Conservation (phyloP, 2,888 invertebrate species). For the Criorhina ranunculi region DNA sequence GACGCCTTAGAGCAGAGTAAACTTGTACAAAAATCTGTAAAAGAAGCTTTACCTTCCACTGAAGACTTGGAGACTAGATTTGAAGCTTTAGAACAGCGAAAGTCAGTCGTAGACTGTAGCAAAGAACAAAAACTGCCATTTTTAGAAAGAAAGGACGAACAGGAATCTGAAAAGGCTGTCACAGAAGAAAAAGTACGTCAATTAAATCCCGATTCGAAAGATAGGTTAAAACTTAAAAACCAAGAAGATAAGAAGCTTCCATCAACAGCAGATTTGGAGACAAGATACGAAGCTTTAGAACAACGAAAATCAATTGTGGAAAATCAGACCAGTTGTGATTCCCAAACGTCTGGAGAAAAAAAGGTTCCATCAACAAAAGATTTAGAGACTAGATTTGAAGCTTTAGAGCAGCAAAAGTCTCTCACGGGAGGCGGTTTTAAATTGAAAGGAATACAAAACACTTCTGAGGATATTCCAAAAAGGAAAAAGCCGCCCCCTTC, state of each 20-base stretch:
- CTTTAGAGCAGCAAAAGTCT: slow-evolving; percentile 18
- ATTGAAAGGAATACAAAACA: slow-evolving; percentile 73
- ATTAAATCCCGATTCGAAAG: background rate
- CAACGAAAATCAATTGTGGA: slow-evolving; percentile 14
- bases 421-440: slow-evolving; percentile 73
- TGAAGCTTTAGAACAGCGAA: slow-evolving; percentile 45
- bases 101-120: slow-evolving; percentile 10
- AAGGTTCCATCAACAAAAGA: slow-evolving; percentile 53
- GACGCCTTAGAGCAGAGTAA: slow-evolving; percentile 79
- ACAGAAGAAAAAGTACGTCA: background rate
- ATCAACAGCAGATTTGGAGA: slow-evolving; percentile 80
- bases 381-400: slow-evolving; percentile 23
- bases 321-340: background rate
- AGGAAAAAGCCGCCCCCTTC: slow-evolving; percentile 79
- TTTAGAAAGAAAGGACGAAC: background rate
- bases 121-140: background rate
- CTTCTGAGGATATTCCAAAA: background rate
- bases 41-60: slow-evolving; percentile 44
- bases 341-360: background rate
- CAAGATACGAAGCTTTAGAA: slow-evolving; percentile 80
- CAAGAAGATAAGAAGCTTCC: slow-evolving; percentile 62
- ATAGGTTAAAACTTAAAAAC: background rate
- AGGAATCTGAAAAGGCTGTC: background rate
- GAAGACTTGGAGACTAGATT: slow-evolving; percentile 40
- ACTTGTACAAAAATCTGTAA: background rate